Conservation (phyloP, 2,888 invertebrate species). For the Torymus texanus region DNA sequence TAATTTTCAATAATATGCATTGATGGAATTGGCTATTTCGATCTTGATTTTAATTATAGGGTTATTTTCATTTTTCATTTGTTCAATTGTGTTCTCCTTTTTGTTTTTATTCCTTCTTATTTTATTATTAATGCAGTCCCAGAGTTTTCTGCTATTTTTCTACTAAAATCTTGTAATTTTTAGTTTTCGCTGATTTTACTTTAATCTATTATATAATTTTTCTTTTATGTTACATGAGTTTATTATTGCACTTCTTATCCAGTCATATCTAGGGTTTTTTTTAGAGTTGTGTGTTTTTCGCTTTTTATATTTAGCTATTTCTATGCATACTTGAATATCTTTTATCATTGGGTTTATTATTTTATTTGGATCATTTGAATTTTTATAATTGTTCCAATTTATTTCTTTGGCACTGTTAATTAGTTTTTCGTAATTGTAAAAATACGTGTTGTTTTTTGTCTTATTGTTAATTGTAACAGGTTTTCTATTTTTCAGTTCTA, state of each 20-base stretch:
- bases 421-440: constrained; percentile 4
- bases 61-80: constrained; percentile 5
- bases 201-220: too few species aligned
- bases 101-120: constrained; percentile 6
- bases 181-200: too few species aligned
- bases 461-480: not conserved
- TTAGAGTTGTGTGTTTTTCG: not conserved
- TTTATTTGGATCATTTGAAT: not conserved
- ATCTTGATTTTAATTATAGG: constrained; percentile 8
- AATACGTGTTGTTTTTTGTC: not conserved
- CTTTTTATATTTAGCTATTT: not conserved
- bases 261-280: too few species aligned
- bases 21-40: constrained; percentile 5
- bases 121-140: constrained; percentile 1
- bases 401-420: constrained; percentile 11
- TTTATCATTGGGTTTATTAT: not conserved
- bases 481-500: constrained; percentile 1
- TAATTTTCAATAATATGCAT: not conserved
- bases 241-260: too few species aligned
- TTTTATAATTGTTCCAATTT: constrained; percentile 2
- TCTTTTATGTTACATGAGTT: too few species aligned
- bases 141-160: constrained; percentile 8
- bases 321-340: not conserved
- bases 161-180: too few species aligned
- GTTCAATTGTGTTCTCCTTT: not conserved